Base-by-base conservation (phyloP, 1,140 invertebrate genomes). In the Halyomorpha halys region DNA sequence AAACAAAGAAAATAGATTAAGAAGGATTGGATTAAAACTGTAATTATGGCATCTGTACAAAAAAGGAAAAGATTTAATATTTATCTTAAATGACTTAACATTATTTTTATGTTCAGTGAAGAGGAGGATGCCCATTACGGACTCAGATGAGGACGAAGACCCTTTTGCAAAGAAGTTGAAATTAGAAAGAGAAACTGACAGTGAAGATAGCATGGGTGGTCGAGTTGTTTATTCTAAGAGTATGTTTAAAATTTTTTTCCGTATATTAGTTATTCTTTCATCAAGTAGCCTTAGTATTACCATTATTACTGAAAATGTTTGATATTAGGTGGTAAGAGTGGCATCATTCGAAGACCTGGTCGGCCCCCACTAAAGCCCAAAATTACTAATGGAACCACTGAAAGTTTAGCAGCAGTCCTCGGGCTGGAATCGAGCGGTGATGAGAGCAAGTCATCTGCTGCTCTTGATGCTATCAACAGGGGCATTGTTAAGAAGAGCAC, bases 101-200 rank as follows among this genome's bases (percentile, higher is more conserved):
- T 73, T 49, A 69, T 73, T 61, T 72, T 70, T 61, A 64, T 61
- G 74, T 27, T 69, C 73, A 68, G 73, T 72, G 64, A 81, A 77
- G 66, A 72, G 70, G 49, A 74, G 73, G 63, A 71, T 74, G 67
- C 77, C 73, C 5, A 76, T 77, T 16, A 77, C 74, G 16, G 79
- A 79, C 61, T 80, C 76, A 1, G 80, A 82, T 39, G 72, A 74
- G 3, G 77, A 74, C 49, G 73, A 71, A 65, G 74, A 70, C 67
- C 72, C 66, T 66, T 74, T 72, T 61, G 74, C 77, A n/a, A 83
- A 83, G 67, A 75, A 76, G 66, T 71, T 76, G 5, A 80, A 79
- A 71, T 62, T 74, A 23, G 76, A 75, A 61, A 68, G 70, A 30
- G 77, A 71, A n/a, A 76, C 71, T 27, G 77, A 72, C 18, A 77